Evolutionary conservation across 2,113 vertebrate species (phyloP).

Genomic region (Pygoscelis antarcticus): DNA sequence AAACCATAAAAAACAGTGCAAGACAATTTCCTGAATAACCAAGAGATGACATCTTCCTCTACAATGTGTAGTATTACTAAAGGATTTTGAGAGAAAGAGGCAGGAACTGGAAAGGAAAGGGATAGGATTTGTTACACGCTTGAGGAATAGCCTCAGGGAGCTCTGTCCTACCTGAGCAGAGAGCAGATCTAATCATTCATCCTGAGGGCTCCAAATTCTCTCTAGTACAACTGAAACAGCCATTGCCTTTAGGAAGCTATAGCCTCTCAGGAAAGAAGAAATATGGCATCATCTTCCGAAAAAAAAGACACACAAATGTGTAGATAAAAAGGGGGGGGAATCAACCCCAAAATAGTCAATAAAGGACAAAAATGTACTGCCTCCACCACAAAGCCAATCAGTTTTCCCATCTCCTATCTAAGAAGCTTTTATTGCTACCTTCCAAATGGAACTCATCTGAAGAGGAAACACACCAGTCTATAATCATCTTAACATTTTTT

Average conservation of each 20-base stretch:
- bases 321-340: not conserved
- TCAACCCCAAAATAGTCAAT: not conserved
- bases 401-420: not conserved
- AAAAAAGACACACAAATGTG: not conserved
- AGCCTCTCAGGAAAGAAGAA: not conserved
- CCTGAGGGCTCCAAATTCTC: not conserved
- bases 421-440: not conserved
- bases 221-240: not conserved
- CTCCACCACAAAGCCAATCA: not conserved
- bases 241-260: not conserved
- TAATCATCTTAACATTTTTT: not conserved
- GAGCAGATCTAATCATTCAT: not conserved
- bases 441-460: not conserved
- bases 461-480: not conserved
- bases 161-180: not conserved
- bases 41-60: not conserved
- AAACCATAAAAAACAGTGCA: not conserved
- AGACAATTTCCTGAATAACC: not conserved
- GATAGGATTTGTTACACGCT: not conserved
- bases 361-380: not conserved
- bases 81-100: not conserved
- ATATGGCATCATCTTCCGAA: not conserved
- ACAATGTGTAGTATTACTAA: not conserved
- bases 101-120: not conserved
- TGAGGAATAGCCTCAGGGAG: not conserved